Evolutionary conservation across 2,113 vertebrate genomes (phyloP).

Genomic region (Sinocyclocheilus grahami): DNA sequence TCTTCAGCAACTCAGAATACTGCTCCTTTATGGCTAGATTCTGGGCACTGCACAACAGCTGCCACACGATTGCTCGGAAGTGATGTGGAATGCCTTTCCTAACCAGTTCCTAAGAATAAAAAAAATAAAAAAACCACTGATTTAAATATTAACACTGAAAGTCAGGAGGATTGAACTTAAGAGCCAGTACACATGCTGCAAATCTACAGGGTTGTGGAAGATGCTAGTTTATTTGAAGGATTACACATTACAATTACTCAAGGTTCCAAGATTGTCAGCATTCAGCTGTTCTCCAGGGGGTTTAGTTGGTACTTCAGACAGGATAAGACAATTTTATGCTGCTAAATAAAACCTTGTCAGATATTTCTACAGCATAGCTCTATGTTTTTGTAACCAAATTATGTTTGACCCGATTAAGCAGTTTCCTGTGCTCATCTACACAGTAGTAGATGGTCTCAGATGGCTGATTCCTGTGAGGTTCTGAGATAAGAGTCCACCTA

Average conservation of each 20-base stretch:
- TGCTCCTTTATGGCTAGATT: constrained; percentile 97
- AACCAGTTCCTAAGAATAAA: constrained; percentile 85
- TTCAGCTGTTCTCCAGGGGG: constrained; percentile 19
- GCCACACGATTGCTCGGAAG: constrained; percentile 98
- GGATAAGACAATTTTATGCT: constrained; percentile 47
- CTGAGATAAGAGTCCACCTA: constrained; percentile 65
- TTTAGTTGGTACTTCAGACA: constrained; percentile 10
- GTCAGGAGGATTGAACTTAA: background rate
- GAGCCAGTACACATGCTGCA: background rate
- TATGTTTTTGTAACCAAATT: constrained; percentile 53
- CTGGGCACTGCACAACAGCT: constrained; percentile 92
- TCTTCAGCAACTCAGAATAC: constrained; percentile 97
- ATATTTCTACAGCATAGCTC: constrained; percentile 31
- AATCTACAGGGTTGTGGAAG: background rate
- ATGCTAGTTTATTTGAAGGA: background rate
- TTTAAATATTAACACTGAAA: background rate
- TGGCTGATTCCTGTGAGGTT: too few species aligned
- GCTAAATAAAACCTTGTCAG: constrained; percentile 51
- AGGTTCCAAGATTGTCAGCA: background rate
- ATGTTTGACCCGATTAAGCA: constrained; percentile 61
- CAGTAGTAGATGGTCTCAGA: constrained; percentile 41
- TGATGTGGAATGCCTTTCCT: constrained; percentile 97
- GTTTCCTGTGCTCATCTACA: constrained; percentile 65
- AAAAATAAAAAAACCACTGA: background rate
- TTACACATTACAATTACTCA: background rate